Evolutionary conservation across 2,888 invertebrate species (phyloP), one percentile per base, ranked within the genome.

Genomic region (Thecocarcelia acutangulata): DNA sequence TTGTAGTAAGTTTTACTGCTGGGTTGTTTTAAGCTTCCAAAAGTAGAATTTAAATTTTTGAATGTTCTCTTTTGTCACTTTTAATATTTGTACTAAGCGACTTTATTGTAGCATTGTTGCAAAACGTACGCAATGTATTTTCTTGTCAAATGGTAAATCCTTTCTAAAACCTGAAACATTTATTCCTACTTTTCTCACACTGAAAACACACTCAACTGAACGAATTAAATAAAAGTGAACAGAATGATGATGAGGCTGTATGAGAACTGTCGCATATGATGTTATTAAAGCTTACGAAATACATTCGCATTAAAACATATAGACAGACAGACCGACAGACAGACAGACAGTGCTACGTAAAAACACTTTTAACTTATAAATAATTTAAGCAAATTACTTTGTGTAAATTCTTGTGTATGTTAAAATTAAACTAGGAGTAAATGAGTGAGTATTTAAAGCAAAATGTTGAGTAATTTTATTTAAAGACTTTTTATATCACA

Each of bases 261-360:
- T 81, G 81, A 24, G 77, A 81, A 81, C 50, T 56, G 37, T 44
- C 42, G 68, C 81, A 81, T 48, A 56, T 81, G 81, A 61, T 56
- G 42, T 52, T 61, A 37, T 59, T 80, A 59, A 75, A 54, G 66
- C 80, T 66, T 37, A 19, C 46, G 46, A 40, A 69, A 61, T 56
- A 33, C 42, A 48, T 12, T 24, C 33, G 33, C 40, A 37, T 46
- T 21, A 15, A 46, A 58, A 59, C n/a, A 61, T 21, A 63, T 2
- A 70, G 44, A 15, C 56, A 52, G 42, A 12, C 17, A 52, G 5
- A 33, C 28, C 1, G 19, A 6, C 46, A 17, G 46, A 4, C n/a
- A n/a, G n/a, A n/a, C n/a, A n/a, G n/a, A n/a, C n/a, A 64, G 64
- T 58, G 33, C 3, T 48, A 50, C 37, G 56, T 61, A 69, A 50